Percentiles rank a stretch among this genome's conserved stretches.
These are phyloP conservation scores for Poeciliopsis turrubarensis DNA, from an alignment of 2,113 vertebrate genomes.

Conservation along the genomic window DNA sequence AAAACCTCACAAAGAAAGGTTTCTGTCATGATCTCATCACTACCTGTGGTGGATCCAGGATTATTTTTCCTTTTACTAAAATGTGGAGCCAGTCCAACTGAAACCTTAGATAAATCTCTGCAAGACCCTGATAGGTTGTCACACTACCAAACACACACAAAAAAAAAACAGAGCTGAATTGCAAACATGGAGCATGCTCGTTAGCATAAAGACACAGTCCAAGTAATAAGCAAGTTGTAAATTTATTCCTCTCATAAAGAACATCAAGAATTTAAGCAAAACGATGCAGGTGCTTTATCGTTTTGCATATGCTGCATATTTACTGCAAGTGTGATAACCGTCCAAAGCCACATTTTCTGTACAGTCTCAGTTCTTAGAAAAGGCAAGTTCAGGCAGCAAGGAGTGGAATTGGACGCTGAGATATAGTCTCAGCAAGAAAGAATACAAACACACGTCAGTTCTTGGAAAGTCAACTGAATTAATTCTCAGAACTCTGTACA, in stretches of 20 bases:
- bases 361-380: neutral
- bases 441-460: neutral
- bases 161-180: neutral
- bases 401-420: neutral
- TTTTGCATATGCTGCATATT: neutral
- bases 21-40: slow-evolving; percentile 1
- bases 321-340: too few species aligned
- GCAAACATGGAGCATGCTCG: neutral
- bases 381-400: slow-evolving; percentile 6
- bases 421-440: neutral
- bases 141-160: neutral
- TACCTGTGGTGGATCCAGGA: slow-evolving; percentile 8
- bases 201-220: neutral
- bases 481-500: too few species aligned
- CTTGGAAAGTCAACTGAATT: neutral
- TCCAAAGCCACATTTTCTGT: neutral
- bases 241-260: neutral
- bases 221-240: neutral
- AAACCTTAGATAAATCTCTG: slow-evolving; percentile 24
- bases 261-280: neutral
- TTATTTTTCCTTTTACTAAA: slow-evolving; percentile 18
- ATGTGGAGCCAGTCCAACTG: slow-evolving; percentile 1
- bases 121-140: neutral
- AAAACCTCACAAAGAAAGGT: neutral
- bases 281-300: neutral